Conservation (phyloP, 2,888 invertebrate species). For the Noctua janthina region DNA sequence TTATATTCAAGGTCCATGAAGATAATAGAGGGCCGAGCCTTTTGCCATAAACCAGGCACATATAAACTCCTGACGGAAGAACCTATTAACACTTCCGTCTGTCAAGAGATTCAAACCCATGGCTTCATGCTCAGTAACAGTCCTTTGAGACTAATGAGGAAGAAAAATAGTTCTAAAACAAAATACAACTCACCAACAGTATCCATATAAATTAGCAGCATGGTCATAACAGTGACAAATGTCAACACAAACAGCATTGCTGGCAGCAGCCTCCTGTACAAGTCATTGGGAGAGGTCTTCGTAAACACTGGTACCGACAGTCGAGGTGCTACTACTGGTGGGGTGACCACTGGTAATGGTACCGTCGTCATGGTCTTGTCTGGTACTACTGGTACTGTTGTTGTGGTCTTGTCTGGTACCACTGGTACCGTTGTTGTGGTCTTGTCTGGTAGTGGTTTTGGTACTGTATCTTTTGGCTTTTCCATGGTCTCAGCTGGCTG, state of each 20-base stretch:
- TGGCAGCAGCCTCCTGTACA: slow-evolving; percentile 91
- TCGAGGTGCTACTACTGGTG: slow-evolving; percentile 53
- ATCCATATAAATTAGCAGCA: slow-evolving; percentile 95
- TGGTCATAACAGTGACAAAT: slow-evolving; percentile 95
- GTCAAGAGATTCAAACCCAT: neutral
- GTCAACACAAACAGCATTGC: slow-evolving; percentile 94
- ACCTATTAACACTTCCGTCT: neutral
- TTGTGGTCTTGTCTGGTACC: slow-evolving; percentile 61
- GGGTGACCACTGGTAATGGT: slow-evolving; percentile 63
- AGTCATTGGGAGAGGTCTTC: slow-evolving; percentile 84
- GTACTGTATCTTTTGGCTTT: slow-evolving; percentile 70
- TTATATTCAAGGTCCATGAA: neutral
- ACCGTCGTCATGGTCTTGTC: slow-evolving; percentile 64
- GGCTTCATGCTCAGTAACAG: neutral
- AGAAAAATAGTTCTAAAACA: neutral
- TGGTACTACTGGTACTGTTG: slow-evolving; percentile 61
- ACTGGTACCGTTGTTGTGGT: slow-evolving; percentile 59
- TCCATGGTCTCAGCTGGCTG: slow-evolving; percentile 56
- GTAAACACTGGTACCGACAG: slow-evolving; percentile 79
- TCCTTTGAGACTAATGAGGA: neutral
- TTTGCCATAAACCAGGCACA: neutral
- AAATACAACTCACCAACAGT: slow-evolving; percentile 92
- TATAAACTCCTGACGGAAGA: neutral
- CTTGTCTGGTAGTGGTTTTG: slow-evolving; percentile 65
- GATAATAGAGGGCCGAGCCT: neutral